Conservation (phyloP, 2,888 invertebrate species). For the Hyposoter dolosus region DNA sequence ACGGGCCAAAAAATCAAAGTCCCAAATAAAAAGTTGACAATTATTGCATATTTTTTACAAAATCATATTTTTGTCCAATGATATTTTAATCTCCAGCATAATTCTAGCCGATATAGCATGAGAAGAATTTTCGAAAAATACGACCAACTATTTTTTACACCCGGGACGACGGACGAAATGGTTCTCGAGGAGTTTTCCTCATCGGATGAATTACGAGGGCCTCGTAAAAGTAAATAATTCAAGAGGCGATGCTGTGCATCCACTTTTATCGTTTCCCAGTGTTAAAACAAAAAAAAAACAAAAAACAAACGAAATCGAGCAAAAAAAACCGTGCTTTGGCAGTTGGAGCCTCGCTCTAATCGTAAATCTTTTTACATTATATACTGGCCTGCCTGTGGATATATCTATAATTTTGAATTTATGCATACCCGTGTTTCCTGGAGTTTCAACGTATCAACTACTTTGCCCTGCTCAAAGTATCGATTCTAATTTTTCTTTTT, state of each 20-base stretch:
- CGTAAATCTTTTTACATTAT: constrained; percentile 34
- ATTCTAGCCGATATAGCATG: not conserved
- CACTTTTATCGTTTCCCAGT: constrained; percentile 36
- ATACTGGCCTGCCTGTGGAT: not conserved
- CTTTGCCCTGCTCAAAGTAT: not conserved
- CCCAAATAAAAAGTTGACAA: no score
- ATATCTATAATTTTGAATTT: not conserved
- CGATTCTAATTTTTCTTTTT: not conserved
- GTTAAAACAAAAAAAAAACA: constrained; percentile 1
- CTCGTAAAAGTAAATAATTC: constrained; percentile 48
- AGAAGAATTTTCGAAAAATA: constrained; percentile 13
- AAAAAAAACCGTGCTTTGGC: not conserved
- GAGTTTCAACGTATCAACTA: not conserved
- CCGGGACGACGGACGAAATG: constrained; percentile 1
- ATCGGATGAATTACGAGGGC: constrained; percentile 40
- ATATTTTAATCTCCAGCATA: not conserved
- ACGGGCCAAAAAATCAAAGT: no score
- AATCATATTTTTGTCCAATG: not conserved
- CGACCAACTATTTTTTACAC: not conserved
- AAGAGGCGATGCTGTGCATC: constrained; percentile 13
- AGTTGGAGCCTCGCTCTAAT: constrained; percentile 5
- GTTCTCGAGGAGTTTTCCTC: constrained; percentile 28
- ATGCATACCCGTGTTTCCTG: not conserved
- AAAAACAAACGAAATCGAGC: constrained; percentile 4
- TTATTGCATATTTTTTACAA: not conserved